Base-by-base conservation (phyloP, 2,888 invertebrate species). In the Meandrusa payeni region DNA sequence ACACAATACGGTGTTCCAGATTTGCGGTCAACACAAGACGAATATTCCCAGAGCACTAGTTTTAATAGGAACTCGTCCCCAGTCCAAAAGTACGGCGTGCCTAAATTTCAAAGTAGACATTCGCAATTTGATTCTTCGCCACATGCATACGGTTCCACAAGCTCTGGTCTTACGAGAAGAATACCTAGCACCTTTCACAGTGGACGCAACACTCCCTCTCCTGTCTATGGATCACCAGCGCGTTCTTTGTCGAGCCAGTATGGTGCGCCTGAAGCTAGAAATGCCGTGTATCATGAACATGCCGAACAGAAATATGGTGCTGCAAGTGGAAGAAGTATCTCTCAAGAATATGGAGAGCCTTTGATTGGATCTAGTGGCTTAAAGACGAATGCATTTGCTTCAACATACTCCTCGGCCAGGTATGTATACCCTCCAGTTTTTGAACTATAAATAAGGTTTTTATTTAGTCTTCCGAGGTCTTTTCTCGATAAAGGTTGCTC, bases 321-420 rank as follows among this genome's bases (percentile, higher is more conserved):
- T 0, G 61, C 60, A 1, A 58, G 49, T 44, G 53, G 39, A 32
- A 49, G 52, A 10, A 49, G 53, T 13, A 28, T 54, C 2, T 81
- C 88, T 34, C 75, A 80, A 40, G 81, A 80, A 41, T 89, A 90
- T 48, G 88, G 88, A 19, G 80, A 76, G n/a, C 89, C 90, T 17
- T 67, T 78, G 13, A 50, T 52, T 28, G 57, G 64, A 10, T 49
- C 57, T 17, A 61, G 56, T 11, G 51, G 46, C 7, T 76, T 85
- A 29, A 89, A 88, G 50, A 76, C 76, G 5, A 59, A 59, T 45
- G 76, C 73, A 6, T 54, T 67, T 10, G 60, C 67, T 10, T 69
- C 77, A 1, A 65, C 73, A 2, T 90, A 82, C 59, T 76, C 69
- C 29, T 51, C 63, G 40, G 53, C 65, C 29, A 76, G 75, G 79